A percentile compares a stretch with the other conserved stretches of the same genome.
phyloP scores from a whole-genome alignment of 2,113 vertebrate genomes.

The Lichenostomus cassidix region DNA sequence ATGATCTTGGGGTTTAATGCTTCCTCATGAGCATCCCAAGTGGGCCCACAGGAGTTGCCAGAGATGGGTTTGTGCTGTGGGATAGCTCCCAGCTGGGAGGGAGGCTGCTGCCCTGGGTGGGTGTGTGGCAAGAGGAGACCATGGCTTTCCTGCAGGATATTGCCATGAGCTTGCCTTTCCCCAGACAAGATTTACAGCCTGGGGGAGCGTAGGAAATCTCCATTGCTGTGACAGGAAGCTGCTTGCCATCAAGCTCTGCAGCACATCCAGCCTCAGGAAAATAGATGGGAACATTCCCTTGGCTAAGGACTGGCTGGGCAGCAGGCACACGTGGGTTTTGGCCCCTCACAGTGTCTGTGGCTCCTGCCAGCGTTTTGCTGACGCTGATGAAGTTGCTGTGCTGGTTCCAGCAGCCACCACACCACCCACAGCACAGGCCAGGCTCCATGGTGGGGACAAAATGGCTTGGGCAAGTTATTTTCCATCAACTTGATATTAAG shows the following conservation, averaged over 20 bases:
- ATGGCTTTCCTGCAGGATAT: fast-evolving
- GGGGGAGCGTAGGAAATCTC: neutral
- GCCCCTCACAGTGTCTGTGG: neutral
- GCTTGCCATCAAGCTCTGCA: neutral
- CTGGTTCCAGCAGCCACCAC: neutral
- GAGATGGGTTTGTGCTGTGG: neutral
- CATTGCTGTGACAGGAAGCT: neutral
- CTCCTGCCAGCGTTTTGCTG: neutral
- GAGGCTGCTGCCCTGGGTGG: neutral
- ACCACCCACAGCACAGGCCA: fast-evolving
- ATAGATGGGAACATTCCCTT: neutral
- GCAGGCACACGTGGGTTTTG: neutral
- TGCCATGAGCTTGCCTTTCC: neutral
- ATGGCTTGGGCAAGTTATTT: neutral
- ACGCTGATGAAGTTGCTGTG: fast-evolving
- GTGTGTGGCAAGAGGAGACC: fast-evolving
- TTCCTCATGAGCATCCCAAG: fast-evolving
- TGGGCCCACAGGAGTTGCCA: neutral
- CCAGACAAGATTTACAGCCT: neutral
- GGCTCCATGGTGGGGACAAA: fast-evolving
- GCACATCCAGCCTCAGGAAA: neutral
- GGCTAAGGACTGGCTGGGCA: neutral
- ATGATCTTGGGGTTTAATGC: neutral
- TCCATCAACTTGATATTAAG: neutral
- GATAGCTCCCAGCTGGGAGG: neutral